These are phyloP conservation scores for Apodemus speciosus DNA, from an alignment of 2,113 vertebrate species.

Conservation along the genomic window DNA sequence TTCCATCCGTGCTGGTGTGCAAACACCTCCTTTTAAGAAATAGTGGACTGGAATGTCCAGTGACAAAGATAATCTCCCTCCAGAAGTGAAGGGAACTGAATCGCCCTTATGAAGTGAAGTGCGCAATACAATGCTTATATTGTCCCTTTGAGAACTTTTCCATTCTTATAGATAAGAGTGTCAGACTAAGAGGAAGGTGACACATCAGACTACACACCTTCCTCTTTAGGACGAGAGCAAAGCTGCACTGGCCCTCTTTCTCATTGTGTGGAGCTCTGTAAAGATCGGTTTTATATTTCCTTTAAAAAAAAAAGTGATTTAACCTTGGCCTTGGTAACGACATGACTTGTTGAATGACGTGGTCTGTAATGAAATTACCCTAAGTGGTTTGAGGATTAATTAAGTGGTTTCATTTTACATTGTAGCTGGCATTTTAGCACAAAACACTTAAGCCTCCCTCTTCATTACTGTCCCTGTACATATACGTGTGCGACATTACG, in stretches of 20 bases:
- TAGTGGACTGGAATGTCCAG: slow-evolving; percentile 75
- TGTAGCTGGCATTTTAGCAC: slow-evolving; percentile 50
- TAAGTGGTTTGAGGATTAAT: slow-evolving; percentile 77
- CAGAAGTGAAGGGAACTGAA: slow-evolving; percentile 82
- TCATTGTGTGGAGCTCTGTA: slow-evolving; percentile 81
- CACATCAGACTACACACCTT: slow-evolving; percentile 73
- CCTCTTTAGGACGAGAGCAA: slow-evolving; percentile 73
- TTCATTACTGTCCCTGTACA: background rate
- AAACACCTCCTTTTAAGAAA: slow-evolving; percentile 80
- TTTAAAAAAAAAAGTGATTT: slow-evolving; percentile 72
- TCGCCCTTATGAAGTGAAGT: slow-evolving; percentile 80
- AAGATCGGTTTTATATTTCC: slow-evolving; percentile 81
- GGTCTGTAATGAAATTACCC: slow-evolving; percentile 55
- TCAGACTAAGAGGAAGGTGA: slow-evolving; percentile 74
- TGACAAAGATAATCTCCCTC: slow-evolving; percentile 82
- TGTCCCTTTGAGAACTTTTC: slow-evolving; percentile 82
- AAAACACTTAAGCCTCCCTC: background rate
- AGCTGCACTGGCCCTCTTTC: slow-evolving; percentile 78
- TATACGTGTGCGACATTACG: background rate
- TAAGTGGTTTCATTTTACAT: slow-evolving; percentile 59
- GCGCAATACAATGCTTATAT: slow-evolving; percentile 74
- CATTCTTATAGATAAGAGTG: slow-evolving; percentile 79
- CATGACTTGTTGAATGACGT: slow-evolving; percentile 56
- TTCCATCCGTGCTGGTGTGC: slow-evolving; percentile 82
- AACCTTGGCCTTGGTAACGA: slow-evolving; percentile 80